phyloP scores from a whole-genome alignment of 2,888 invertebrate genomes.

The Lissocephala sabroskyi region DNA sequence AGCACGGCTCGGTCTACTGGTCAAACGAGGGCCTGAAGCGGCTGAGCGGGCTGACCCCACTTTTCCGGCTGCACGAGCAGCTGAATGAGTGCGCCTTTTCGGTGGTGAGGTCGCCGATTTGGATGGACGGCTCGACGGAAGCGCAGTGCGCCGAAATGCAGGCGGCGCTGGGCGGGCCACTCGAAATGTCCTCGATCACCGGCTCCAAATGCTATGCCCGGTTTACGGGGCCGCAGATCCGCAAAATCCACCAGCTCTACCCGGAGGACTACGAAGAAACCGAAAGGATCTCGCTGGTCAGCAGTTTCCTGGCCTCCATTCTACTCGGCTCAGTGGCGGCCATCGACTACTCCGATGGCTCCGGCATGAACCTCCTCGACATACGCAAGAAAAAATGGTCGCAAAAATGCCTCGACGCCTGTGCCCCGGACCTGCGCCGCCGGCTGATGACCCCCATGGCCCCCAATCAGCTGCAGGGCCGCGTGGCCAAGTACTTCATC shows the following conservation, averaged over 20 bases:
- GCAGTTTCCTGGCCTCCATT: slow-evolving; percentile 41
- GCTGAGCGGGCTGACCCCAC: slow-evolving; percentile 30
- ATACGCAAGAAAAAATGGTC: slow-evolving; percentile 84
- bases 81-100: slow-evolving; percentile 26
- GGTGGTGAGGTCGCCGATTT: slow-evolving; percentile 4
- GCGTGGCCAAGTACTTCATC: slow-evolving; percentile 83
- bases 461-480: slow-evolving; percentile 79
- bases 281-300: slow-evolving; percentile 34
- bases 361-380: slow-evolving; percentile 76
- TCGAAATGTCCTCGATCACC: slow-evolving; percentile 22
- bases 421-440: slow-evolving; percentile 79
- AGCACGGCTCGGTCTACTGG: slow-evolving; percentile 40
- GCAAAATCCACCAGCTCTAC: slow-evolving; percentile 15
- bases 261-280: slow-evolving; percentile 21
- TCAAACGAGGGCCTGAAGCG: slow-evolving; percentile 15
- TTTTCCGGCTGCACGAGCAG: slow-evolving; percentile 35
- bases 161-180: slow-evolving; percentile 10
- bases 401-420: slow-evolving; percentile 79
- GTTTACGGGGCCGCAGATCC: slow-evolving; percentile 33
- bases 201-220: slow-evolving; percentile 25
- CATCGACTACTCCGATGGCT: slow-evolving; percentile 37
- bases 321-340: slow-evolving; percentile 38
- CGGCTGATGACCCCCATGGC: slow-evolving; percentile 84
- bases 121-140: slow-evolving; percentile 13
- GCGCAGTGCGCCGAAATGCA: slow-evolving; percentile 20